Evolutionary conservation across 2,888 invertebrate genomes (phyloP), one percentile per base, ranked within the genome.

Genomic region (Hermodice carunculata): DNA sequence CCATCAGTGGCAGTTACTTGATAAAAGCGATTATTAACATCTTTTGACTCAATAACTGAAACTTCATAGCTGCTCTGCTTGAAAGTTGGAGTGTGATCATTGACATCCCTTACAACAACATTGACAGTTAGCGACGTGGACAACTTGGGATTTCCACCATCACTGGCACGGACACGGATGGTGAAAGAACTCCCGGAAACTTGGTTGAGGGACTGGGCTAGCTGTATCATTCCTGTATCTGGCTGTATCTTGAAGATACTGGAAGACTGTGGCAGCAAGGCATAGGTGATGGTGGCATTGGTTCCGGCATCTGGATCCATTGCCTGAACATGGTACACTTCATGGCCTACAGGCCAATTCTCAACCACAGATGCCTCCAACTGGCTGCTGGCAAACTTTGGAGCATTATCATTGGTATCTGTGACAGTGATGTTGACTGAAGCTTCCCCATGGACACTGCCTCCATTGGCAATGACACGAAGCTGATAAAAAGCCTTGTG

Each of bases 71-170:
- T 94, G 0, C 93, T 93, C 76, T 94, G 92, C 83, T 94, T 93
- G 86, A 98, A 98, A 2, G 94, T 92, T 11, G 97, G 97, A 0
- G 96, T 96, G 81, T 97, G 96, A 86, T 97, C 95, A 85, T 98
- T 98, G 1, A 96, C 94, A 84, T 97, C 96, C 79, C 94, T 93
- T 3, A 98, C 91, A 17, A 65, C 67, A 19, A 85, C 67, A 3
- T 57, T 67, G 2, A 84, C 65, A 19, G 66, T 65, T 49, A 78
- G 72, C 6, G 75, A 62, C 1, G 77, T 67, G 0, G 77, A 73
- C 6, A 70, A 69, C 28, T 70, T 62, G 14, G 80, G 74, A 3
- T 69, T 62, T 3, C 81, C 83, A 22, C 73, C 65, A 70, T 85
- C 85, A 32, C 66, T 70, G 0, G 80, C 84, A 6, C 73, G 70